phyloP scores from a whole-genome alignment of 2,113 vertebrate species.

The Pipa parva region DNA sequence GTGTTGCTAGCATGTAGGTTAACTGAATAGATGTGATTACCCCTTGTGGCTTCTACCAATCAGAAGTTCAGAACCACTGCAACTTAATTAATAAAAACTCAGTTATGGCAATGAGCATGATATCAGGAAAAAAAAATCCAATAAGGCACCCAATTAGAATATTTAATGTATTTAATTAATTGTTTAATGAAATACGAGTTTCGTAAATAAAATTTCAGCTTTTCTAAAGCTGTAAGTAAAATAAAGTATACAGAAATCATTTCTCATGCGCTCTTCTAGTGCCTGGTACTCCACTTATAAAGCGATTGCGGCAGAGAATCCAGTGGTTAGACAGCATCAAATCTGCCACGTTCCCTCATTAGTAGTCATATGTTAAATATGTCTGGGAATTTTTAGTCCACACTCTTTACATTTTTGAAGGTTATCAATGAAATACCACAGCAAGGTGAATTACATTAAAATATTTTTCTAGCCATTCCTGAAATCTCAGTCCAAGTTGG shows the following conservation, averaged over 20 bases:
- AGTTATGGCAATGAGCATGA: too few relatives aligned
- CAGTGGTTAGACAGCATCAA: constrained; percentile 24
- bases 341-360: constrained; percentile 46
- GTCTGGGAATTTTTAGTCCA: constrained; percentile 54
- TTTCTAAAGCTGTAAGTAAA: background rate
- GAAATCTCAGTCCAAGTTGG: constrained; percentile 65
- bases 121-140: too few relatives aligned
- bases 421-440: constrained; percentile 66
- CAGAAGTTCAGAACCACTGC: too few relatives aligned
- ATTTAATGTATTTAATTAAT: too few relatives aligned
- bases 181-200: too few relatives aligned
- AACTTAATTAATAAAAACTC: too few relatives aligned
- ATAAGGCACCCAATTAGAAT: too few relatives aligned
- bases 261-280: too few relatives aligned
- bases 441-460: constrained; percentile 66
- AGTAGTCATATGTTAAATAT: constrained; percentile 52
- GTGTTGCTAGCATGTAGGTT: too few relatives aligned
- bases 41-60: too few relatives aligned
- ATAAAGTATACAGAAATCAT: too few relatives aligned
- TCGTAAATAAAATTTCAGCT: background rate
- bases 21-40: too few relatives aligned
- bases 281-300: background rate
- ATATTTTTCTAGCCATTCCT: constrained; percentile 67
- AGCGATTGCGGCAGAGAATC: background rate
- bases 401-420: constrained; percentile 60